These are phyloP conservation scores for Pollenia angustigena DNA, from an alignment of 2,888 invertebrate species.

Conservation along the genomic window DNA sequence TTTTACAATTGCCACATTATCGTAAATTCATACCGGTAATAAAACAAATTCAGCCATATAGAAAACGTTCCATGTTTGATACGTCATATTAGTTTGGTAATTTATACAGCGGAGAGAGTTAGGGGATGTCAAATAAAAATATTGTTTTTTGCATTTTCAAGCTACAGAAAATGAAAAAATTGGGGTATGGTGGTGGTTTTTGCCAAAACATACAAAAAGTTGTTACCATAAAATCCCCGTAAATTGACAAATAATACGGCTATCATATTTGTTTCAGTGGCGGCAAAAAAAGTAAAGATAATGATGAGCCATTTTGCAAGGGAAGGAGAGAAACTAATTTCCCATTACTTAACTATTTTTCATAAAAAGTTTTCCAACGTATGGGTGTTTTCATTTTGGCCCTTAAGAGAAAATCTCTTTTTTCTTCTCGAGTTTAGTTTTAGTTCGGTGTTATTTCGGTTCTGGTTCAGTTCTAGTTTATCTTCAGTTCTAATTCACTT, in stretches of 20 bases:
- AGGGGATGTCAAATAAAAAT: neutral
- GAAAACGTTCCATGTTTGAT: neutral
- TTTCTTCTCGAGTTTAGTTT: too few relatives aligned
- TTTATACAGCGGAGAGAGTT: neutral
- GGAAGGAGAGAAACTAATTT: slow-evolving; percentile 25
- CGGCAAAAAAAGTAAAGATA: slow-evolving; percentile 20
- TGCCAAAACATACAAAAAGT: neutral
- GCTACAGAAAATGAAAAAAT: neutral
- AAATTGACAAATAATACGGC: slow-evolving; percentile 46
- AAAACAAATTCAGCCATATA: neutral
- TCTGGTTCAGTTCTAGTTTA: too few relatives aligned
- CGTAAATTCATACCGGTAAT: slow-evolving; percentile 41
- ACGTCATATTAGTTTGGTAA: slow-evolving; percentile 20
- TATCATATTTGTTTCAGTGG: slow-evolving; percentile 26
- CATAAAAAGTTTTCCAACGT: neutral
- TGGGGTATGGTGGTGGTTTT: slow-evolving; percentile 19
- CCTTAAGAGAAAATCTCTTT: too few relatives aligned
- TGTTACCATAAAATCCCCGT: slow-evolving; percentile 30
- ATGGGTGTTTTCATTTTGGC: slow-evolving; percentile 26
- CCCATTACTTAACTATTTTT: slow-evolving; percentile 33
- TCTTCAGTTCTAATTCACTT: too few relatives aligned
- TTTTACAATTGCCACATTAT: slow-evolving; percentile 63
- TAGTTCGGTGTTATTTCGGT: too few relatives aligned
- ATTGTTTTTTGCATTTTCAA: neutral
- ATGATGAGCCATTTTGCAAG: slow-evolving; percentile 13